phyloP scores from a whole-genome alignment of 2,113 vertebrate species.

The Anolis carolinensis region DNA sequence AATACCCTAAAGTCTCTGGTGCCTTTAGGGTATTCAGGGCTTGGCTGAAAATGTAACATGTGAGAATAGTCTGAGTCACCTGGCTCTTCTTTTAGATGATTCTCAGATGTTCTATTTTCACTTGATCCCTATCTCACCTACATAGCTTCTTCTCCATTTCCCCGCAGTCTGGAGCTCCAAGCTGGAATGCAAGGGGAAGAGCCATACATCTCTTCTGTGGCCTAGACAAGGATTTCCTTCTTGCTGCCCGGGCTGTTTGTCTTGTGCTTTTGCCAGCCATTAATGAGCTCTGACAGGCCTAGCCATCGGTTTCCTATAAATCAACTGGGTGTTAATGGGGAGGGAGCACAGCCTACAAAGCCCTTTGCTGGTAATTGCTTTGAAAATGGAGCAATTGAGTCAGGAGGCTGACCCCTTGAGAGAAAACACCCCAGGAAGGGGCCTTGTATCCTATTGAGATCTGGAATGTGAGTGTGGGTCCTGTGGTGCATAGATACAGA shows the following conservation, averaged over 20 bases:
- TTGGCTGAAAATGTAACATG: too few relatives aligned
- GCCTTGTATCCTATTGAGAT: neutral
- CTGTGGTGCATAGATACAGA: neutral
- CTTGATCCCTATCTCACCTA: neutral
- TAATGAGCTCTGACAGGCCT: constrained; percentile 69
- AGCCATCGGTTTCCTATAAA: constrained; percentile 61
- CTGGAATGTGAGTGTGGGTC: neutral
- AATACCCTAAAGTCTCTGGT: too few relatives aligned
- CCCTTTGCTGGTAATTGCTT: constrained; percentile 19
- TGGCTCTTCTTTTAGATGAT: neutral
- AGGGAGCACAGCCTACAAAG: constrained; percentile 38
- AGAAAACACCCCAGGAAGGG: neutral
- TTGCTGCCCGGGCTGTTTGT: constrained; percentile 68
- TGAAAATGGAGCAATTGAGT: neutral
- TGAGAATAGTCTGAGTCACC: too few relatives aligned
- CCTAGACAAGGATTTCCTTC: constrained; percentile 75
- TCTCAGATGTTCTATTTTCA: neutral
- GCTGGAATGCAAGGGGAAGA: constrained; percentile 39
- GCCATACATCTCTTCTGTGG: constrained; percentile 47
- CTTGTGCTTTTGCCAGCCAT: constrained; percentile 61
- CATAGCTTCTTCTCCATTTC: accelerated
- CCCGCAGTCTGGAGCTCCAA: neutral
- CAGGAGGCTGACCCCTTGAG: neutral
- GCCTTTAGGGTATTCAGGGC: too few relatives aligned
- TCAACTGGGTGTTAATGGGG: constrained; percentile 51